Evolutionary conservation across 2,113 vertebrate genomes (phyloP), one percentile per base, ranked within the genome.

Genomic region (Labeo rohita): DNA sequence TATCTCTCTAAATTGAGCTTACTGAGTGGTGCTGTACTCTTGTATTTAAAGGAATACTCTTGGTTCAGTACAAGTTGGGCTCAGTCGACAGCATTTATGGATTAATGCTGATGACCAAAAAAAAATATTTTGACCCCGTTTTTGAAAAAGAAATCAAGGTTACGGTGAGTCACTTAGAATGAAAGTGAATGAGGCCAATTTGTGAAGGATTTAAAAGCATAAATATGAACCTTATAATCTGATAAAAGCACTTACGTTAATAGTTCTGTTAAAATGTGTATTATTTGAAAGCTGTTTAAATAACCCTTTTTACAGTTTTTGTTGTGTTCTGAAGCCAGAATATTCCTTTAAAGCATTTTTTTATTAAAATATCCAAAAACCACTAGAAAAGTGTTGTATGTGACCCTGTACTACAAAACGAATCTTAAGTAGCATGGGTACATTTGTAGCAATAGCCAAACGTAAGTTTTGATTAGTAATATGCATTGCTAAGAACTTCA

Each of bases 171-270:
- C 72, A 23, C 21, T n/a, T 47, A 18, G 4, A 43, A 43, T 50
- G 2, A 75, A 7, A 13, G 11, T 49, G 21, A 45, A 75, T 75
- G 21, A 9, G 21, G 4, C 2, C 43, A 6, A 21, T 47, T 47
- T 74, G 13, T 47, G 9, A 74, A 74, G 18, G 21, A 49, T 74
- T 74, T 12, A 49, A 73, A 74, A 74, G 72, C 43, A 74, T 23
- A 49, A 74, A 74, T 49, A 23, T 3, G 2, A 61, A 61, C 56
- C 56, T 61, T 49, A 49, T 49, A 49, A 74, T 74, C 13, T 74
- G 43, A 12, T 12, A 74, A 47, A 45, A 74, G 18, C 43, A 74
- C 43, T 72, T 72, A 73, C 8, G 7, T n/a, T n/a, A 12, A 47
- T 47, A 73, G 9, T 39, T 43, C 15, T 70, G 1, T 10, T 18